Percentiles rank a stretch among this genome's conserved stretches.
Evolutionary conservation across 2,888 invertebrate genomes (phyloP).

Genomic region (Microdon myrmicae): DNA sequence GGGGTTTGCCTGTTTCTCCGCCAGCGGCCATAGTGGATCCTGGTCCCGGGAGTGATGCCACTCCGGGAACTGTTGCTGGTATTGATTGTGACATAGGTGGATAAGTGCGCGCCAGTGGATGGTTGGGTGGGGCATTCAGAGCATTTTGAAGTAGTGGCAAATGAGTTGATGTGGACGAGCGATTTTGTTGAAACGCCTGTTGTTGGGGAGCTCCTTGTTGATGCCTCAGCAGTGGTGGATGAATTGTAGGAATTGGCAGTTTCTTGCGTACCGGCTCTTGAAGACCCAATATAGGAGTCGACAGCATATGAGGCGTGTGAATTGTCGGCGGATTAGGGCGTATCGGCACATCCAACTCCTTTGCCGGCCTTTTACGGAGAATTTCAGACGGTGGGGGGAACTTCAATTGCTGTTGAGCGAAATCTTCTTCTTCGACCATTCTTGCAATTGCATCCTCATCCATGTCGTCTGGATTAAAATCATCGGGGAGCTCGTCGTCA

Average conservation of each 20-base stretch:
- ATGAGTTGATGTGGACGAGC: constrained; percentile 56
- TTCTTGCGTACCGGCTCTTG: constrained; percentile 66
- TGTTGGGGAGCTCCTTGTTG: constrained; percentile 58
- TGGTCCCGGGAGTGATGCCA: constrained; percentile 9
- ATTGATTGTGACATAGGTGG: constrained; percentile 40
- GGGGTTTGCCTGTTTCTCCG: constrained; percentile 57
- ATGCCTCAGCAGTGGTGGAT: constrained; percentile 63
- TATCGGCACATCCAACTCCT: constrained; percentile 22
- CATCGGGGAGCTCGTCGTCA: constrained; percentile 66
- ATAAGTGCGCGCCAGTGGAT: constrained; percentile 57
- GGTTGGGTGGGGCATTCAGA: constrained; percentile 63
- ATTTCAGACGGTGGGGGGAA: constrained; percentile 67
- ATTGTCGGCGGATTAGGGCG: constrained; percentile 22
- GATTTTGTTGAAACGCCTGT: constrained; percentile 58
- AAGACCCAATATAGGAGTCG: constrained; percentile 62
- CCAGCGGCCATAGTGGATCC: constrained; percentile 28
- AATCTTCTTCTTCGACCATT: constrained; percentile 74
- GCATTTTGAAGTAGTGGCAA: constrained; percentile 61
- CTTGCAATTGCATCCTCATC: constrained; percentile 68
- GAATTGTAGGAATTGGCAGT: constrained; percentile 64
- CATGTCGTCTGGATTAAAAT: constrained; percentile 68
- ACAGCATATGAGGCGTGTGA: no score
- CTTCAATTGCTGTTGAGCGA: constrained; percentile 69
- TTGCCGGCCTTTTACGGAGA: constrained; percentile 53
- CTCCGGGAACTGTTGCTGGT: constrained; percentile 33